Percentiles rank a stretch among this genome's conserved stretches.
Conservation (phyloP, 2,797 vertebrate genomes). For the Notamacropus eugenii region DNA sequence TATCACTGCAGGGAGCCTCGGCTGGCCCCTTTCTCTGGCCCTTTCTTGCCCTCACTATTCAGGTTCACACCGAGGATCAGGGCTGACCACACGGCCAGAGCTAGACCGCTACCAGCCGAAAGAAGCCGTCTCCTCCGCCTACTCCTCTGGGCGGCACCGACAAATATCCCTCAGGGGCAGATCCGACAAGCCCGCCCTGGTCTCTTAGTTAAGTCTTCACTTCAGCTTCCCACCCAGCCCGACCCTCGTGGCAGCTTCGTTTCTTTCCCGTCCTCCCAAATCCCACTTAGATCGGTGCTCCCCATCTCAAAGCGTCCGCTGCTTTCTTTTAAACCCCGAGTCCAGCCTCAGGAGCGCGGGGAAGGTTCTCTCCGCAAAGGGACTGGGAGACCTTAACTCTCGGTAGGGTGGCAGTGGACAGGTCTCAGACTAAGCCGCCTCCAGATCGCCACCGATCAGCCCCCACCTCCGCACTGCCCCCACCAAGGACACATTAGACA, state of each 20-base stretch:
- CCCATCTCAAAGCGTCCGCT: background rate
- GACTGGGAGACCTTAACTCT: background rate
- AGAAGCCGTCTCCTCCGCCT: background rate
- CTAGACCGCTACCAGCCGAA: constrained; percentile 48
- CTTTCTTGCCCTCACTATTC: background rate
- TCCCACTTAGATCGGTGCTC: background rate
- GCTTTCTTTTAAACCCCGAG: background rate
- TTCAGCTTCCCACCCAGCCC: background rate
- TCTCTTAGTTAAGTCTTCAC: background rate
- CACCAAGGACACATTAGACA: background rate
- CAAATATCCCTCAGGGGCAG: background rate
- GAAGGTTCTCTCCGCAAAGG: background rate
- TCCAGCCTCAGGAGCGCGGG: background rate
- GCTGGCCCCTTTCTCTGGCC: background rate
- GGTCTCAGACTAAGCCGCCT: background rate
- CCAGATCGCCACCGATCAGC: background rate
- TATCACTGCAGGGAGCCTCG: constrained; percentile 22
- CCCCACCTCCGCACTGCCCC: background rate
- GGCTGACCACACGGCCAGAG: background rate
- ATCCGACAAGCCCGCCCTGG: constrained; percentile 61
- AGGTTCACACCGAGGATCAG: constrained; percentile 8
- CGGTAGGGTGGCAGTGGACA: background rate
- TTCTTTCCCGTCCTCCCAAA: background rate
- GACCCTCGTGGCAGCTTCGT: background rate
- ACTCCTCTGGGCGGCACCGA: constrained; percentile 9